A percentile compares a stretch with the other conserved stretches of the same genome.
These are phyloP conservation scores for Karalla daura DNA, from an alignment of 2,797 vertebrate genomes.

Conservation along the genomic window DNA sequence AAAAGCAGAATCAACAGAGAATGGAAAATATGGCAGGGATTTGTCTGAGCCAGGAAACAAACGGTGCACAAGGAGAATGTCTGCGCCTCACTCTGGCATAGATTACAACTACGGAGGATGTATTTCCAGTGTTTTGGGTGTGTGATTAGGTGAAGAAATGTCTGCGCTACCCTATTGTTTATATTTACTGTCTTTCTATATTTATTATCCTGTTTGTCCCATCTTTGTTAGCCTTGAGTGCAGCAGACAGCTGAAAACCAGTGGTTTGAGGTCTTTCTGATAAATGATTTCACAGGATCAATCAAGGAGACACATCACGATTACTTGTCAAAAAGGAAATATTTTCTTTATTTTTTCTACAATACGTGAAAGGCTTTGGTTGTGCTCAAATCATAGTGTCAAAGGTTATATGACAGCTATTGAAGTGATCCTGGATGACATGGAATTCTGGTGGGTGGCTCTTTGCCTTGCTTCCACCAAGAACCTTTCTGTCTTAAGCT, in stretches of 20 bases:
- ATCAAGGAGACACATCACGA: neutral
- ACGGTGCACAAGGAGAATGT: conserved; percentile 39
- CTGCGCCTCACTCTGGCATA: conserved; percentile 32
- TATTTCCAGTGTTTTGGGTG: conserved; percentile 4
- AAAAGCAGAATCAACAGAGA: conserved; percentile 41
- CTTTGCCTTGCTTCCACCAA: no score
- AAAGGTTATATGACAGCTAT: no score
- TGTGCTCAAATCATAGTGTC: no score
- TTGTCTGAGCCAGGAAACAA: conserved; percentile 57
- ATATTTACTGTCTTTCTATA: conserved; percentile 6
- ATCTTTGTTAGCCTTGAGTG: neutral
- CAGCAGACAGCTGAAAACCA: neutral
- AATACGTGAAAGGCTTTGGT: no score
- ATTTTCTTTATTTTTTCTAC: neutral
- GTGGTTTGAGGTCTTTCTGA: neutral
- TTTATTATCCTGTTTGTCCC: neutral
- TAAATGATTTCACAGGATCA: conserved; percentile 1
- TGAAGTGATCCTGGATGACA: no score
- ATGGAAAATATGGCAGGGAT: conserved; percentile 59
- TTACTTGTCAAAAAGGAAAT: neutral
- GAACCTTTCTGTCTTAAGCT: no score
- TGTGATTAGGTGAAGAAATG: conserved; percentile 12
- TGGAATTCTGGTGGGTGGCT: no score
- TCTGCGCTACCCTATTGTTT: conserved; percentile 12
- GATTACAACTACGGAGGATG: conserved; percentile 38